These are phyloP conservation scores for Borostomias antarcticus DNA, from an alignment of 2,797 vertebrate genomes.

Conservation along the genomic window DNA sequence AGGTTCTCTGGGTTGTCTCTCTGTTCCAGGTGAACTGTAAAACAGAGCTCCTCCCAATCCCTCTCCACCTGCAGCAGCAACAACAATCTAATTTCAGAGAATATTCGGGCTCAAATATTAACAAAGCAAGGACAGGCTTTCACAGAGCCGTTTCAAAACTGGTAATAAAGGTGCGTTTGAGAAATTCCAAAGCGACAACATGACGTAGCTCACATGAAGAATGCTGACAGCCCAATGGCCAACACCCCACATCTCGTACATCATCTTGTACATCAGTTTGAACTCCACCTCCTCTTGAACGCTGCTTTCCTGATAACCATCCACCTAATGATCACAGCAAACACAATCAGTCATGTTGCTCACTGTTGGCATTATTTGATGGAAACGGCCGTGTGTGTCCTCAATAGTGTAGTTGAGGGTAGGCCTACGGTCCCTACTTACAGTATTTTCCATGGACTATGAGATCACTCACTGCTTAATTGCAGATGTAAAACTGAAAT, in stretches of 20 bases:
- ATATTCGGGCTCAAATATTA: slow-evolving; percentile 33
- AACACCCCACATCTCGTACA: slow-evolving; percentile 79
- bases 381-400: neutral
- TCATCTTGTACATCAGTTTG: slow-evolving; percentile 80
- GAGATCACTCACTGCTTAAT: no score
- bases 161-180: slow-evolving; percentile 43
- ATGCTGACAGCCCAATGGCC: slow-evolving; percentile 77
- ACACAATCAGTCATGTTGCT: slow-evolving; percentile 25
- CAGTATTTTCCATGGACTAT: no score
- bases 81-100: neutral
- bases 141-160: slow-evolving; percentile 24
- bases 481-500: no score
- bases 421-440: no score
- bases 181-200: slow-evolving; percentile 32
- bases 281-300: slow-evolving; percentile 75
- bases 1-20: slow-evolving; percentile 73
- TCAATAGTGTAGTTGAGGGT: no score
- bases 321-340: slow-evolving; percentile 58
- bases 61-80: slow-evolving; percentile 59
- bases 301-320: slow-evolving; percentile 64
- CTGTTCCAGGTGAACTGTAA: slow-evolving; percentile 75
- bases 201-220: slow-evolving; percentile 66
- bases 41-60: slow-evolving; percentile 62
- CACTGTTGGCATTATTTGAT: neutral
- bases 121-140: slow-evolving; percentile 43